These are phyloP conservation scores for Lepidotrigona ventralis DNA, from an alignment of 1,140 invertebrate genomes.

Conservation along the genomic window DNA sequence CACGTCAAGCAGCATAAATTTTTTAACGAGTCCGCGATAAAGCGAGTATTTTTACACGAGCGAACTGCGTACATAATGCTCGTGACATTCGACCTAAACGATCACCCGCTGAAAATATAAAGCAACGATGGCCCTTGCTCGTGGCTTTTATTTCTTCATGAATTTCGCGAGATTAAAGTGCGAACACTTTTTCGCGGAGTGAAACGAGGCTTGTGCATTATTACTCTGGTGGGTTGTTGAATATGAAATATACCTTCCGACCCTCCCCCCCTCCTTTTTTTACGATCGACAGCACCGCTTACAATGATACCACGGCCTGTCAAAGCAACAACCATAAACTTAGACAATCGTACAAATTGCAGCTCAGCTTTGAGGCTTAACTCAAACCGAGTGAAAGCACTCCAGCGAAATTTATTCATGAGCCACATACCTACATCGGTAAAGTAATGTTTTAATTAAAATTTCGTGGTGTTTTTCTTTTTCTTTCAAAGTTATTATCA, in stretches of 20 bases:
- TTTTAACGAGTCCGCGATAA: neutral
- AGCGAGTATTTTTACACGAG: neutral
- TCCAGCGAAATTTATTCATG: slow-evolving; percentile 60
- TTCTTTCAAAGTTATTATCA: neutral
- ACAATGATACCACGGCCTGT: slow-evolving; percentile 5
- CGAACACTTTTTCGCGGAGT: neutral
- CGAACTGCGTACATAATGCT: neutral
- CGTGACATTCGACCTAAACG: neutral
- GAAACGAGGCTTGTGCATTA: neutral
- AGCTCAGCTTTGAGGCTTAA: neutral
- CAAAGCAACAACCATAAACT: slow-evolving; percentile 52
- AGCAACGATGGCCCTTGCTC: neutral
- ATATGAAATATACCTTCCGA: neutral
- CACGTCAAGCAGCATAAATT: no score
- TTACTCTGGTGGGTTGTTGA: neutral
- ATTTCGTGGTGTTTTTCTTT: neutral
- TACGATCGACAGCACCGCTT: slow-evolving; percentile 1
- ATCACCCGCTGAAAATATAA: neutral
- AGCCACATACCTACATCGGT: slow-evolving; percentile 17
- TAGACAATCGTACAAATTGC: slow-evolving; percentile 42
- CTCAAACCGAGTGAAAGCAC: slow-evolving; percentile 39
- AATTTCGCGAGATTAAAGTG: slow-evolving; percentile 1
- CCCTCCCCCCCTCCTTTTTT: neutral
- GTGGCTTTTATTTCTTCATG: neutral
- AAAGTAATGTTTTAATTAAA: slow-evolving; percentile 26